Evolutionary conservation across 2,113 vertebrate species (phyloP), one percentile per base, ranked within the genome.

Genomic region (Laterallus jamaicensis): DNA sequence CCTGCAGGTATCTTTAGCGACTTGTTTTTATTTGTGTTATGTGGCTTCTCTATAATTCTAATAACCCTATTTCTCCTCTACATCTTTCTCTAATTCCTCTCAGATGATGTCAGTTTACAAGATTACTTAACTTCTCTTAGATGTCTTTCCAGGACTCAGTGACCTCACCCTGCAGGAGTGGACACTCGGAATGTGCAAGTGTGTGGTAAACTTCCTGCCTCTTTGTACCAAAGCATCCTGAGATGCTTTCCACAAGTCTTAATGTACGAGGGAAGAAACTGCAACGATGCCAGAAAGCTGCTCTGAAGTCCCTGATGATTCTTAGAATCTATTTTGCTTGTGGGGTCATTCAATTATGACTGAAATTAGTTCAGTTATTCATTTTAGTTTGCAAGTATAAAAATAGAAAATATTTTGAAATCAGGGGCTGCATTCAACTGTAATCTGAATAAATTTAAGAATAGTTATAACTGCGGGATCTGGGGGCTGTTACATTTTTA

Each of bases 121-220:
- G 87, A 94, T 94, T 86, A 71, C 50, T 76, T 92, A 84, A 86
- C 59, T 64, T 96, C 44, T 90, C 86, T 96, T 49, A 88, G 92
- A 93, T 97, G 91, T 95, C 78, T 93, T 92, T 96, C 92, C 91
- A 96, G 71, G 93, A 88, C 82, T 81, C 44, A 15, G 55, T 91
- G 95, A 96, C 90, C 91, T 96, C 68, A 92, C 62, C 95, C 82
- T 49, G 66, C 87, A 82, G 92, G 94, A 90, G 25, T 86, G 83
- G 94, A 78, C 71, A 88, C 21, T 91, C 0, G 86, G 92, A 95
- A 95, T 93, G 66, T 60, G 49, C 82, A 88, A 94, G 63, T 76
- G 40, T n/a, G 49, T 73, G 76, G 49, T 82, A 70, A 86, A 79
- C 91, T 92, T 96, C 92, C 96, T 96, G 85, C 18, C 75, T 92